Evolutionary conservation across 2,888 invertebrate genomes (phyloP).

Genomic region (Habrosyne pyritoides): DNA sequence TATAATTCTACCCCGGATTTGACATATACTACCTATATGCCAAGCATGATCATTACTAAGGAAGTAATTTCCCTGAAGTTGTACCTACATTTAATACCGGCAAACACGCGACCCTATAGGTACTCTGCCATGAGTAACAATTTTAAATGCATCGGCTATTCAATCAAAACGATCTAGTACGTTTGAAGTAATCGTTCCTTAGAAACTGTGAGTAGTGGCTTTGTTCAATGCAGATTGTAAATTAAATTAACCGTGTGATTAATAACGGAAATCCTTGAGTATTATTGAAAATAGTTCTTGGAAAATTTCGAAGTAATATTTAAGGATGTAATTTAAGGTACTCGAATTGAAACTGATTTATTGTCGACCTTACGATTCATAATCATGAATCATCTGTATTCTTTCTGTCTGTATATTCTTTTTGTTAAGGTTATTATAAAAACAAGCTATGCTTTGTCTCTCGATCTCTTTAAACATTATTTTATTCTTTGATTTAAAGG

Average conservation of each 20-base stretch:
- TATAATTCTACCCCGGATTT: background rate
- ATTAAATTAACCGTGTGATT: constrained; percentile 73
- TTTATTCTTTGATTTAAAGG: background rate
- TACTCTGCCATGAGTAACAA: background rate
- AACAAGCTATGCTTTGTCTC: background rate
- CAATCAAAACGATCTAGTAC: constrained; percentile 1
- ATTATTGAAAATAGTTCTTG: constrained; percentile 48
- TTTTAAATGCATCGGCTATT: background rate
- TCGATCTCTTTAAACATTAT: background rate
- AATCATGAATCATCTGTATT: too few relatives aligned
- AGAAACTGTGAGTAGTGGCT: constrained; percentile 39
- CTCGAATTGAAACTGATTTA: constrained; percentile 43
- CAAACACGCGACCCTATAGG: background rate
- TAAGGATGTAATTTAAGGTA: too few relatives aligned
- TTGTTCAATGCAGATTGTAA: constrained; percentile 58
- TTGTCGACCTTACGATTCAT: constrained; percentile 37
- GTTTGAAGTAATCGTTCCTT: constrained; percentile 27
- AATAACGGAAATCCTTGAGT: constrained; percentile 65
- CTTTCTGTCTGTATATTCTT: too few relatives aligned
- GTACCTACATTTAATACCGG: background rate
- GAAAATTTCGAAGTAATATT: constrained; percentile 50
- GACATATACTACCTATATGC: background rate
- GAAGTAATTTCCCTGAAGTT: too few relatives aligned
- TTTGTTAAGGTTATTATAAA: too few relatives aligned
- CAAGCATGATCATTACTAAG: background rate